These are phyloP conservation scores for Semotilus atromaculatus DNA, from an alignment of 2,797 vertebrate genomes.

Conservation along the genomic window DNA sequence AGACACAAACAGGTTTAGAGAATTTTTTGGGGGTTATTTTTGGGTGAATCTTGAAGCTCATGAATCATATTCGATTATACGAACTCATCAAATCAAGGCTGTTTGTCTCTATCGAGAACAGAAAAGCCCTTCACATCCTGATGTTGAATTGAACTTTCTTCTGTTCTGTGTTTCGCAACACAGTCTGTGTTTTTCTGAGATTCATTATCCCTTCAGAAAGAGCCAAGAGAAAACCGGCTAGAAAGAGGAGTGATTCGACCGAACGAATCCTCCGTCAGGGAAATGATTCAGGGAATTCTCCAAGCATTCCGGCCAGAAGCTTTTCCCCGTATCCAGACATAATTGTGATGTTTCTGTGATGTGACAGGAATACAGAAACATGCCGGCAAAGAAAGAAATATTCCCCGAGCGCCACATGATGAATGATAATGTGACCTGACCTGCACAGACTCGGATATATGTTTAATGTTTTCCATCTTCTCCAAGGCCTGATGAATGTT, in stretches of 20 bases:
- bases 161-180: not conserved
- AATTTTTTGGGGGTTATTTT: too few relatives aligned
- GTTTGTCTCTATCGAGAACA: not conserved
- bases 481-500: not conserved
- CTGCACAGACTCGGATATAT: not conserved
- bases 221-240: too few relatives aligned
- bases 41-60: not conserved
- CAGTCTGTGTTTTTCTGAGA: not conserved
- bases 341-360: not conserved
- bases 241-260: not conserved
- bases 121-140: not conserved
- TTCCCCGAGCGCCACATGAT: not conserved
- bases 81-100: not conserved
- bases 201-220: not conserved
- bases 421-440: not conserved
- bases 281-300: not conserved
- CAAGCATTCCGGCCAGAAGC: not conserved
- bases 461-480: not conserved
- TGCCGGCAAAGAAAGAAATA: not conserved
- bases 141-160: not conserved
- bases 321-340: not conserved
- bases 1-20: too few relatives aligned
- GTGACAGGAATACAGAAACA: slow-evolving; percentile 6
- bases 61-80: not conserved
- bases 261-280: not conserved